Evolutionary conservation across 2,113 vertebrate species (phyloP).

Genomic region (Promerops cafer): DNA sequence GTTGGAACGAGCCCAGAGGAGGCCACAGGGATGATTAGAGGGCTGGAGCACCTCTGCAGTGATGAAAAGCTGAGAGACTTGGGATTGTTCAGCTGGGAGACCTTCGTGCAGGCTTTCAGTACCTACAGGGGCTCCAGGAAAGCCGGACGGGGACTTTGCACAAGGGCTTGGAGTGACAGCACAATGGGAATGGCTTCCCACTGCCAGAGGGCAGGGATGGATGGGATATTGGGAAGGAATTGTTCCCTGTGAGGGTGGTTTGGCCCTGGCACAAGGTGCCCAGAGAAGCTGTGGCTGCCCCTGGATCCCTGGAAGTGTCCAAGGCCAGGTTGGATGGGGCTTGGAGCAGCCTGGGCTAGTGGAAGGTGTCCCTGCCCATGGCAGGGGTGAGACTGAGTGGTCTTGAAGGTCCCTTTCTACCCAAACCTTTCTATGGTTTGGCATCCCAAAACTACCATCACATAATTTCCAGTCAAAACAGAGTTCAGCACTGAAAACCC

Average conservation of each 20-base stretch:
- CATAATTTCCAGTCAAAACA: neutral
- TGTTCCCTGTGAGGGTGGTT: accelerated
- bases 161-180: neutral
- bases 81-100: neutral
- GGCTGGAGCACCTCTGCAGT: neutral
- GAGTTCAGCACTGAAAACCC: neutral
- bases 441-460: neutral
- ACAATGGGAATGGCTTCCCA: neutral
- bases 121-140: neutral
- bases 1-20: neutral
- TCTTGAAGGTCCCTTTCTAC: neutral
- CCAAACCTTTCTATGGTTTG: neutral
- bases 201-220: neutral
- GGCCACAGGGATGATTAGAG: neutral
- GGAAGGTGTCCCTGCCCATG: neutral
- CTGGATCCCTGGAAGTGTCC: neutral
- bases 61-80: neutral
- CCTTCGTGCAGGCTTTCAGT: neutral
- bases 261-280: neutral
- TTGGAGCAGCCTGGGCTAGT: accelerated
- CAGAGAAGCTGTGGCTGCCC: neutral
- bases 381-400: neutral
- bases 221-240: neutral
- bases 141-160: neutral
- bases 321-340: accelerated